These are phyloP conservation scores for Spicauda simplicius DNA, from an alignment of 2,888 invertebrate genomes.

Conservation along the genomic window DNA sequence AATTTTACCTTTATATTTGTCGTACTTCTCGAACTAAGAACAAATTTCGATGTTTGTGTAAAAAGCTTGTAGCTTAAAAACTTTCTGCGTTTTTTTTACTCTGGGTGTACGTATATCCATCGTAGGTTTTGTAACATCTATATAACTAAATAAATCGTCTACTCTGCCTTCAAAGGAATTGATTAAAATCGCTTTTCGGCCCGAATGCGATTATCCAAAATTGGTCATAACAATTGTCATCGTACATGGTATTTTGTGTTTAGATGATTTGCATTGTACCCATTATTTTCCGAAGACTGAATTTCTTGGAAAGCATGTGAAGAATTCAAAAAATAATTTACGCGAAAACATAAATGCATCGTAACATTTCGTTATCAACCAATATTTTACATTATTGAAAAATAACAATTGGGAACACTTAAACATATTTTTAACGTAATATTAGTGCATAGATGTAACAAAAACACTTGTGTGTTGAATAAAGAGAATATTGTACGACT, in stretches of 20 bases:
- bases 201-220: conserved; percentile 45
- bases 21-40: conserved; percentile 31
- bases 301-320: conserved; percentile 20
- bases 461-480: conserved; percentile 65
- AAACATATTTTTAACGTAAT: conserved; percentile 84
- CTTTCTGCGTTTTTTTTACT: conserved; percentile 23
- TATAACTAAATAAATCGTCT: conserved; percentile 33
- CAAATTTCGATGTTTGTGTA: conserved; percentile 37
- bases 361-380: conserved; percentile 49
- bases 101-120: conserved; percentile 23
- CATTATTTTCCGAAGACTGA: conserved; percentile 43
- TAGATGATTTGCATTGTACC: conserved; percentile 29
- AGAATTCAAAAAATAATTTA: conserved; percentile 17
- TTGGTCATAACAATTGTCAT: conserved; percentile 30
- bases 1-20: conserved; percentile 31
- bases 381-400: conserved; percentile 62
- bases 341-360: conserved; percentile 39
- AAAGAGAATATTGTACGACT: conserved; percentile 75
- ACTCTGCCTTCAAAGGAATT: conserved; percentile 48
- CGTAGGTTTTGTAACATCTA: conserved; percentile 37
- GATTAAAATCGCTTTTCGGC: conserved; percentile 56
- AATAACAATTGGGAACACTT: conserved; percentile 85
- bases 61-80: conserved; percentile 35
- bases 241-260: conserved; percentile 35
- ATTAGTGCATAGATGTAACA: conserved; percentile 78